Conservation (phyloP, 53 echinoderm and acorn worm genomes). For the Astropecten irregularis region DNA sequence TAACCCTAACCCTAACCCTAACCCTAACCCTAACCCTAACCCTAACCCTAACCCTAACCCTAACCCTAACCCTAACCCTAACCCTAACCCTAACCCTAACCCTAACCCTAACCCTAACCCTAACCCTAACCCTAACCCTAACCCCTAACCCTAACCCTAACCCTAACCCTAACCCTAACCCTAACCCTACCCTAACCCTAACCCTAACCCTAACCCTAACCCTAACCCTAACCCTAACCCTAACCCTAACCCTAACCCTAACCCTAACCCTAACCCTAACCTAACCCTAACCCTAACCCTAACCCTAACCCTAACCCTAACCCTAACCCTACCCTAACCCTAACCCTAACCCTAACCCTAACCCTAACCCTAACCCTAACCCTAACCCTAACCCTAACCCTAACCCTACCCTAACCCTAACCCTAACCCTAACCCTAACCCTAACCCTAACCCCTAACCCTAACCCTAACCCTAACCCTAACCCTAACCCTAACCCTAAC, state of each 20-base stretch:
- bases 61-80: constrained; percentile 57
- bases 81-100: constrained; percentile 32
- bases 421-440: too few species aligned
- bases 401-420: too few species aligned
- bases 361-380: constrained; percentile 37
- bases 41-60: constrained; percentile 40
- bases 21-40: constrained; percentile 43
- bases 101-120: constrained; percentile 37
- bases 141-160: too few species aligned
- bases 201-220: constrained; percentile 41
- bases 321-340: too few species aligned
- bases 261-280: too few species aligned
- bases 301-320: constrained; percentile 62
- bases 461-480: constrained; percentile 61
- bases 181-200: too few species aligned
- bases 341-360: constrained; percentile 62
- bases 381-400: constrained; percentile 50
- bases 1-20: constrained; percentile 59
- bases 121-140: constrained; percentile 3
- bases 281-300: constrained; percentile 61
- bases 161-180: constrained; percentile 24
- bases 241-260: constrained; percentile 47
- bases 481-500: constrained; percentile 64
- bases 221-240: constrained; percentile 45
- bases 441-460: too few species aligned